Evolutionary conservation across 2,113 vertebrate genomes (phyloP).

Genomic region (Microcebus griseorufus): DNA sequence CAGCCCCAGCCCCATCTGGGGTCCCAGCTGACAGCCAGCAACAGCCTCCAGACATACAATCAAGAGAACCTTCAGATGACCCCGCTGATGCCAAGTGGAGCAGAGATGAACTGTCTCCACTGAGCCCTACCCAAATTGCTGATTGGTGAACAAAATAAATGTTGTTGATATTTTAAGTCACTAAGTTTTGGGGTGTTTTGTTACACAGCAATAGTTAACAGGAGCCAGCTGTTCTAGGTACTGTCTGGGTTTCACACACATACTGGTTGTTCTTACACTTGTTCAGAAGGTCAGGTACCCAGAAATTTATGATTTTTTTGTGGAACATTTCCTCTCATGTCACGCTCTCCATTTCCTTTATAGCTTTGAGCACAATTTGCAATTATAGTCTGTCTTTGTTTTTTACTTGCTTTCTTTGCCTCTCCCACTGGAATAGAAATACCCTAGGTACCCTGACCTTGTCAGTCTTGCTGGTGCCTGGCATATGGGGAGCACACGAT

Average conservation of each 20-base stretch:
- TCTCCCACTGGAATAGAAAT: not conserved
- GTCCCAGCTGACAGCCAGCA: not conserved
- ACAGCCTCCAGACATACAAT: not conserved
- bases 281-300: not conserved
- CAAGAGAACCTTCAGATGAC: not conserved
- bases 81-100: not conserved
- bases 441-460: not conserved
- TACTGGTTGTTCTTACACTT: not conserved
- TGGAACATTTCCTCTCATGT: not conserved
- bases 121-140: not conserved
- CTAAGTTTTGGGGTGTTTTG: slow-evolving; percentile 24
- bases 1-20: not conserved
- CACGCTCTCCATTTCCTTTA: not conserved
- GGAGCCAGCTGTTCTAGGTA: not conserved
- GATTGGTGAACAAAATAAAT: slow-evolving; percentile 23
- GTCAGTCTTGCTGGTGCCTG: not conserved
- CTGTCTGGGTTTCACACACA: not conserved
- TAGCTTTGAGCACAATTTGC: not conserved
- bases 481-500: not conserved
- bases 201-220: slow-evolving; percentile 32
- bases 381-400: not conserved
- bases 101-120: not conserved
- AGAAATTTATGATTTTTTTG: not conserved
- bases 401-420: not conserved
- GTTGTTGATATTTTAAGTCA: slow-evolving; percentile 23